Evolutionary conservation across 2,113 vertebrate species (phyloP).

Genomic region (Rhabdomys dilectus): DNA sequence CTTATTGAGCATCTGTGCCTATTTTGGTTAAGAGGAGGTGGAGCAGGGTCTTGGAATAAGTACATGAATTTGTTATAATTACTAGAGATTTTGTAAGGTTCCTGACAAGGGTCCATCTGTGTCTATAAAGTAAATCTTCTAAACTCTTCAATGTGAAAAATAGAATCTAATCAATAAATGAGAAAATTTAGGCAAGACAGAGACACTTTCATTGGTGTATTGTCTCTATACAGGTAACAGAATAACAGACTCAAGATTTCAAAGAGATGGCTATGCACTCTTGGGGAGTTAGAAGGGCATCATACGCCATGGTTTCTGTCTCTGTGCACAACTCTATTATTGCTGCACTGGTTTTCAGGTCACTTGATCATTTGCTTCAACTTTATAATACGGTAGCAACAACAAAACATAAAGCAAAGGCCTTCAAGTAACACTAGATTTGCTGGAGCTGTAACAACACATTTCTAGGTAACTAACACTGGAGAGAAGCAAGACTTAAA

Average conservation of each 20-base stretch:
- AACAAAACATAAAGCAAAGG: background rate
- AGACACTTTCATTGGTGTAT: background rate
- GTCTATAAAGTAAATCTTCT: background rate
- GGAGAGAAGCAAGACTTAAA: background rate
- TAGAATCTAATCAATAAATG: background rate
- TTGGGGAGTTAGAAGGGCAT: background rate
- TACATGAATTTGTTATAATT: background rate
- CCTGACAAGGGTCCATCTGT: background rate
- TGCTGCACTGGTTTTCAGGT: background rate
- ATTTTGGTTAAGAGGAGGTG: background rate
- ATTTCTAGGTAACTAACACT: conserved; percentile 6
- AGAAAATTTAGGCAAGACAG: background rate
- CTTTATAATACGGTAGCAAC: background rate
- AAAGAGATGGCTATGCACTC: background rate
- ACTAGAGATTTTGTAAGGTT: background rate
- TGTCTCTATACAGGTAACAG: background rate
- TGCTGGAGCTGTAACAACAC: background rate
- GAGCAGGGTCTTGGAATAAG: background rate
- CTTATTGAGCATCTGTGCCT: background rate
- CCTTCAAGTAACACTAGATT: conserved; percentile 4
- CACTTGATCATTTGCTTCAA: conserved; percentile 1
- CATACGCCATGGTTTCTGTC: background rate
- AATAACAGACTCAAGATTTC: background rate
- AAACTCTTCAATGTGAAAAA: background rate
- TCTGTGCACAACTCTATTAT: background rate